Percentiles rank a stretch among this genome's conserved stretches.
These are phyloP conservation scores for Dinomys branickii DNA, from an alignment of 2,113 vertebrate species.

Conservation along the genomic window DNA sequence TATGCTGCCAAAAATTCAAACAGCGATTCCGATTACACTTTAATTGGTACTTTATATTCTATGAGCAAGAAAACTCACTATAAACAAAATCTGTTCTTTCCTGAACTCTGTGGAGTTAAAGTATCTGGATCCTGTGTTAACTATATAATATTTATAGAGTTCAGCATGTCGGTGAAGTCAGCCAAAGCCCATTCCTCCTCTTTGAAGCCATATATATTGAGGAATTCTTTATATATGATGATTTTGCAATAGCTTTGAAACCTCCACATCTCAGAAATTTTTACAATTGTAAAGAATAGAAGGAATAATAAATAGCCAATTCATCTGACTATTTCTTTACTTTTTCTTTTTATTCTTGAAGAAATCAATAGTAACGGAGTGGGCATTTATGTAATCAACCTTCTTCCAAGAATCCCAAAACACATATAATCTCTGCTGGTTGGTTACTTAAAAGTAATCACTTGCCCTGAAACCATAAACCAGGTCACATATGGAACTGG, in stretches of 20 bases:
- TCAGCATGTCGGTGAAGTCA: conserved; percentile 47
- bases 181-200: conserved; percentile 62
- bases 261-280: conserved; percentile 27
- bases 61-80: conserved; percentile 72
- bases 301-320: conserved; percentile 74
- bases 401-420: conserved; percentile 72
- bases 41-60: conserved; percentile 78
- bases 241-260: conserved; percentile 67
- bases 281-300: conserved; percentile 54
- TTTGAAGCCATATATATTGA: conserved; percentile 34
- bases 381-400: conserved; percentile 70
- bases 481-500: conserved; percentile 70
- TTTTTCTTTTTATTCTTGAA: conserved; percentile 63
- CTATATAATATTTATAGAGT: conserved; percentile 73
- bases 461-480: conserved; percentile 63
- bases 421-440: conserved; percentile 66
- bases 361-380: conserved; percentile 73
- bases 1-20: conserved; percentile 75
- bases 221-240: conserved; percentile 45
- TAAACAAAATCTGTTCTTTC: conserved; percentile 78
- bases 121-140: conserved; percentile 66
- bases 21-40: conserved; percentile 73
- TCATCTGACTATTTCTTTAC: background rate
- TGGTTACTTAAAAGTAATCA: conserved; percentile 70
- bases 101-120: conserved; percentile 70